Evolutionary conservation across 2,888 invertebrate species (phyloP), one percentile per base, ranked within the genome.

Genomic region (Tenthredo scrophulariae): DNA sequence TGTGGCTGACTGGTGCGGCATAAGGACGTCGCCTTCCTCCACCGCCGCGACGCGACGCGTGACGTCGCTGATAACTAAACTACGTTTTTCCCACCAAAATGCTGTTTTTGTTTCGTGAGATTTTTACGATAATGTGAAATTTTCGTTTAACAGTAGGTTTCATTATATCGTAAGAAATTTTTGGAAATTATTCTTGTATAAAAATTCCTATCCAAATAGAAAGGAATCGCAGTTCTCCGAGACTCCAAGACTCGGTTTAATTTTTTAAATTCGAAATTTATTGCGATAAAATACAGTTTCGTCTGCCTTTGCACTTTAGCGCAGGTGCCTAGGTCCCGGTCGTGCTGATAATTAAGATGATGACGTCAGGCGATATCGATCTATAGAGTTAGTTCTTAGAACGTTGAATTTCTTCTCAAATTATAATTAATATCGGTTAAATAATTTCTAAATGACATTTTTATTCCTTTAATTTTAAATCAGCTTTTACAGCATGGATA

Each of bases 61-160:
- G 83, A 83, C 83, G 83, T 83, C 83, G 70, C 67, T 83, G 83
- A 83, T 83, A 83, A 83, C 29, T 43, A 1, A 74, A 40, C 72
- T 72, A 37, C 43, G 72, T 9, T 74, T 40, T 74, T 10, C 0
- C 10, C 43, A 37, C 37, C 13, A 33, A n/a, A 37, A n/a, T 1
- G 6, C 33, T 15, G 7, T 54, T 54, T 54, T 46, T 15, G 15
- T 15, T 46, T 46, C 7, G 13, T 13, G 9, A 22, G 6, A 58
- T 58, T 22, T n/a, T 58, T n/a, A 7, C n/a, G n/a, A 58, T 58
- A n/a, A 7, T 58, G 0, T 22, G n/a, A 18, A 22, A 58, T 7
- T 22, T 58, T 22, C 22, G 46, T 46, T 58, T 9, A 3, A 26
- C 26, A 13, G 5, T 62, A 26, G 13, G 0, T 26, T 26, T 10